Evolutionary conservation across 1,140 invertebrate species (phyloP).

Genomic region (Rhynchophorus ferrugineus): DNA sequence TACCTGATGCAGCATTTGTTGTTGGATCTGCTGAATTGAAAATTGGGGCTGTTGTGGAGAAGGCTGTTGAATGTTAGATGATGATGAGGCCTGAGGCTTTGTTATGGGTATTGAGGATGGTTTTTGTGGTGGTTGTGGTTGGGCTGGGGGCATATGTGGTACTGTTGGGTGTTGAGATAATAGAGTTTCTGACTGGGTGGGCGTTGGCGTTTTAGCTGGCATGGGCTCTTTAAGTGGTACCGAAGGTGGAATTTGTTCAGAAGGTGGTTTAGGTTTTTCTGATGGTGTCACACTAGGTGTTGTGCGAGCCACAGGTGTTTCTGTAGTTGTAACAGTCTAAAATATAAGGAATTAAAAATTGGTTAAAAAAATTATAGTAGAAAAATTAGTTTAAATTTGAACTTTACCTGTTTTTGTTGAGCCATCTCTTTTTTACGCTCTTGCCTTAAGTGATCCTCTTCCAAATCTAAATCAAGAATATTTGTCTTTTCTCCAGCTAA

Average conservation of each 20-base stretch:
- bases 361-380: too few species aligned
- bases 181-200: neutral
- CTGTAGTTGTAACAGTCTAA: neutral
- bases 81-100: constrained; percentile 22
- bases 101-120: neutral
- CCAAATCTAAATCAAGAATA: constrained; percentile 63
- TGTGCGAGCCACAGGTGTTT: neutral
- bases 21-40: constrained; percentile 36
- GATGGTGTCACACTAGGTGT: neutral
- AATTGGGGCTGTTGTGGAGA: constrained; percentile 14
- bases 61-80: constrained; percentile 20
- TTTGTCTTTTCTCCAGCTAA: constrained; percentile 67
- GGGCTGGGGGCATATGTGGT: constrained; percentile 1
- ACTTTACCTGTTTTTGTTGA: constrained; percentile 10
- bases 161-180: neutral
- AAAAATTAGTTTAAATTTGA: too few species aligned
- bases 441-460: constrained; percentile 56
- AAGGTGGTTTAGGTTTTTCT: neutral
- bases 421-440: constrained; percentile 43
- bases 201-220: neutral
- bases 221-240: neutral
- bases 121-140: neutral
- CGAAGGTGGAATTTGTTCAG: neutral
- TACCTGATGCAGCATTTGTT: constrained; percentile 42
- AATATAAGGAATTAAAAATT: too few species aligned